Conservation (phyloP, 2,113 vertebrate species). For the Hippopotamus amphibius region DNA sequence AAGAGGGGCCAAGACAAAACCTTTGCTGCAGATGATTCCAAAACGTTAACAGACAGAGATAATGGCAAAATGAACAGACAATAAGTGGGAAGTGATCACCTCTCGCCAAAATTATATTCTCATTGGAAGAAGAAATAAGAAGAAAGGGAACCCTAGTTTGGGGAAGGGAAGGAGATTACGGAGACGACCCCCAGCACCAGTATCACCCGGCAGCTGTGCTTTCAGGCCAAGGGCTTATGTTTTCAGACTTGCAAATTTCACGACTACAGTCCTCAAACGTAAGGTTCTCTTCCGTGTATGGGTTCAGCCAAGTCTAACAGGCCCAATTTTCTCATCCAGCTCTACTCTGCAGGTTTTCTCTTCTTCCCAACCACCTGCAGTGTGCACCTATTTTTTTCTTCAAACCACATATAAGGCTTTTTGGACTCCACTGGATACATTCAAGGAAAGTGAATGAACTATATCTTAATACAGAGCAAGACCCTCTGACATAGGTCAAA, state of each 20-base stretch:
- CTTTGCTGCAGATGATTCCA: background rate
- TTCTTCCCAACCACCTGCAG: background rate
- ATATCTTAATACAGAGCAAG: slow-evolving; percentile 5
- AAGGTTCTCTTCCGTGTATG: background rate
- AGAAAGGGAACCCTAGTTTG: background rate
- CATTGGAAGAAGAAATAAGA: slow-evolving; percentile 39
- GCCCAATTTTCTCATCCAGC: background rate
- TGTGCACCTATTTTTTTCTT: background rate
- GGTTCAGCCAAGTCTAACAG: background rate
- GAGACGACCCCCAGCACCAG: background rate
- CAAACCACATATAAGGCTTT: background rate
- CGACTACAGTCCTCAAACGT: background rate
- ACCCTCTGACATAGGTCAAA: background rate
- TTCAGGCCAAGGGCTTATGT: background rate
- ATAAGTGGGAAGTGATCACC: background rate
- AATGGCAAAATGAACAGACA: background rate
- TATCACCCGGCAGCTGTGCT: background rate
- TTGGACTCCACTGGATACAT: background rate
- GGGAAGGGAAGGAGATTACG: background rate
- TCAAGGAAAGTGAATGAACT: background rate
- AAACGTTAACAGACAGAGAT: background rate
- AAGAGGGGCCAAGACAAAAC: background rate
- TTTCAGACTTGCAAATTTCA: background rate
- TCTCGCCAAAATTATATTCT: background rate
- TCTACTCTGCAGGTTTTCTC: background rate